Evolutionary conservation across 2,888 invertebrate genomes (phyloP).

Genomic region (Ypsolopha scabrella): DNA sequence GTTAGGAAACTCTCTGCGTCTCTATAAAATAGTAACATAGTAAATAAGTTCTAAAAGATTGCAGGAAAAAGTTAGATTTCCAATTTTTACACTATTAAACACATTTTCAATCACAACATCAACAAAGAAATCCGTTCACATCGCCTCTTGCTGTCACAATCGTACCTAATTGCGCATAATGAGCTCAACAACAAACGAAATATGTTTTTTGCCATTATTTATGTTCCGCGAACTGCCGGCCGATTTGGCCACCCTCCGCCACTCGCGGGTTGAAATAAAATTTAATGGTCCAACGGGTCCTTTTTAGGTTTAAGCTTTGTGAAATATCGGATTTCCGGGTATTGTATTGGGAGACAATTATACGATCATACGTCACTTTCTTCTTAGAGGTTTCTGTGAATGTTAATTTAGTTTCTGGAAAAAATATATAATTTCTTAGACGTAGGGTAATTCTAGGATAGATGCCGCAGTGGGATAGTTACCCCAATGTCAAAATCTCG

Average conservation of each 20-base stretch:
- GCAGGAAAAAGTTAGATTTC: too few species aligned
- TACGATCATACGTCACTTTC: background rate
- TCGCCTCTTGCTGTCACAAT: slow-evolving; percentile 55
- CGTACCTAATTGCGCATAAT: slow-evolving; percentile 69
- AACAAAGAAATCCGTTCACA: slow-evolving; percentile 57
- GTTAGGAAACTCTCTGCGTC: too few species aligned
- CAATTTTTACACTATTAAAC: slow-evolving; percentile 5
- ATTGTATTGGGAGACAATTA: slow-evolving; percentile 17
- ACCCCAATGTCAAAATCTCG: too few species aligned
- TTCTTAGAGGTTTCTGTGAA: background rate
- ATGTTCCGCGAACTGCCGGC: slow-evolving; percentile 47
- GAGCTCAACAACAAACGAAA: slow-evolving; percentile 59
- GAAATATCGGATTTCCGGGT: slow-evolving; percentile 58
- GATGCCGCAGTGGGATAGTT: too few species aligned
- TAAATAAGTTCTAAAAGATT: too few species aligned
- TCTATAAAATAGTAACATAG: too few species aligned
- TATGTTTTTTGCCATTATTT: slow-evolving; percentile 66
- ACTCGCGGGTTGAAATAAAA: slow-evolving; percentile 57
- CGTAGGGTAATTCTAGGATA: too few species aligned
- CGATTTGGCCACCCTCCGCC: slow-evolving; percentile 43
- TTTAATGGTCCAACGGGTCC: slow-evolving; percentile 56
- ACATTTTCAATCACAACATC: slow-evolving; percentile 18
- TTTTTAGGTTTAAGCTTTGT: slow-evolving; percentile 31
- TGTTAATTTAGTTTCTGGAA: too few species aligned
- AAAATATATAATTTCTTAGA: too few species aligned